These are phyloP conservation scores for Dendronephthya gigantea DNA, from an alignment of 64 coral and sea anemone genomes.

Conservation along the genomic window DNA sequence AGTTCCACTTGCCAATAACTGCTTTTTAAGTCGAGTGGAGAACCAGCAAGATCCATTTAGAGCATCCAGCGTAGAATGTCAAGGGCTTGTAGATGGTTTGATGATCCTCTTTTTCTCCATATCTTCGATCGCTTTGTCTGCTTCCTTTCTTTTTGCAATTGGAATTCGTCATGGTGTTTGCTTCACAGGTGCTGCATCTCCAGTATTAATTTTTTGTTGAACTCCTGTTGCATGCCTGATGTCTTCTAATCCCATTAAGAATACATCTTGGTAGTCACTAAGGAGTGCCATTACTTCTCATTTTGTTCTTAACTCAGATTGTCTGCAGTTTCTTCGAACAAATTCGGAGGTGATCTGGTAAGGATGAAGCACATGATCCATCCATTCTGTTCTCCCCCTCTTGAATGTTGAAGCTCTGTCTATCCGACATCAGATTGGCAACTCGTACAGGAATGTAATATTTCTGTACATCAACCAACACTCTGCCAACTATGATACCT, in stretches of 20 bases:
- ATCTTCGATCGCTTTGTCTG: not conserved
- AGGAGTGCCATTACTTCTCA: not conserved
- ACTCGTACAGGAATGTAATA: not conserved
- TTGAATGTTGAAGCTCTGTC: not conserved
- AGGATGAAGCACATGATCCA: not conserved
- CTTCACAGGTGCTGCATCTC: not conserved
- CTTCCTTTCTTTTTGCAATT: not conserved
- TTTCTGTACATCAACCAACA: slow-evolving; percentile 28
- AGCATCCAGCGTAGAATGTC: slow-evolving; percentile 3
- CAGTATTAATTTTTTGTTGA: not conserved
- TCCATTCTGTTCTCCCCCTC: no score
- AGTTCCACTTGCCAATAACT: slow-evolving; percentile 8
- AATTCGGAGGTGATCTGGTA: not conserved
- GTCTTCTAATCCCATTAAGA: not conserved
- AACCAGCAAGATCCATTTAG: not conserved
- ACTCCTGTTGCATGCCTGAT: not conserved
- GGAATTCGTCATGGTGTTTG: not conserved
- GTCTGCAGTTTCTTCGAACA: not conserved
- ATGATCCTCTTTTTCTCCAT: not conserved
- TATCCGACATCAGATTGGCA: not conserved
- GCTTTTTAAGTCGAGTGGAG: slow-evolving; percentile 6
- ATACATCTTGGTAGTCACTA: not conserved
- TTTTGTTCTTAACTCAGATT: not conserved
- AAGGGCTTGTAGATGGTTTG: slow-evolving; percentile 4
- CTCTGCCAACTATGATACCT: slow-evolving; percentile 28